Evolutionary conservation across 53 echinoderm and acorn worm species (phyloP).

Genomic region (Holothuria scabra): DNA sequence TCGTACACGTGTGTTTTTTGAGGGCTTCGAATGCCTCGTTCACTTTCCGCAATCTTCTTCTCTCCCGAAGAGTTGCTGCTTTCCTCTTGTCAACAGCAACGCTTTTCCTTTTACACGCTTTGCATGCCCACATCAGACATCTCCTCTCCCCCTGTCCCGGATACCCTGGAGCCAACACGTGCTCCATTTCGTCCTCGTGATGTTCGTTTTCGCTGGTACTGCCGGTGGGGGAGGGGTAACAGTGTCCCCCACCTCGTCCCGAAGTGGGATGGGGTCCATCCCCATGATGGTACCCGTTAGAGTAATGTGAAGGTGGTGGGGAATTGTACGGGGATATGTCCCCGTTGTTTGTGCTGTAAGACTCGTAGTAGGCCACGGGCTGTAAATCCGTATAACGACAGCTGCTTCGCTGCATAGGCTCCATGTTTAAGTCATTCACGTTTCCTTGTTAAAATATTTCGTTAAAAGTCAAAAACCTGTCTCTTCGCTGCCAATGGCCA

Average conservation of each 20-base stretch:
- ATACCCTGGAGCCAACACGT: constrained; percentile 96
- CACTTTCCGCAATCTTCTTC: constrained; percentile 89
- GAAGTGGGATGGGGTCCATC: constrained; percentile 61
- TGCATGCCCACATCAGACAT: constrained; percentile 98
- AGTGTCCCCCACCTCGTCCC: constrained; percentile 72
- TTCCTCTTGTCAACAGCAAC: constrained; percentile 98
- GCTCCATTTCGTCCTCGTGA: constrained; percentile 94
- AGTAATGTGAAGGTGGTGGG: constrained; percentile 77
- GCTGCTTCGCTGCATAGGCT: constrained; percentile 88
- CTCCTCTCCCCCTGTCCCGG: constrained; percentile 93
- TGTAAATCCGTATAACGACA: constrained; percentile 97
- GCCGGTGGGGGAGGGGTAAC: constrained; percentile 74
- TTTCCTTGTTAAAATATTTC: neutral
- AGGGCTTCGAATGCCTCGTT: constrained; percentile 98
- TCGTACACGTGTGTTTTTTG: constrained; percentile 93
- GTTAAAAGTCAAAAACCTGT: too few species aligned
- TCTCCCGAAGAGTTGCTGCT: constrained; percentile 94
- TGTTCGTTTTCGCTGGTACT: constrained; percentile 75
- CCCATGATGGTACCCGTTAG: constrained; percentile 78
- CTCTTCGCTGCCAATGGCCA: too few species aligned
- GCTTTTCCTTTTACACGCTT: constrained; percentile 97
- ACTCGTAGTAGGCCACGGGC: constrained; percentile 90
- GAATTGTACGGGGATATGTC: constrained; percentile 88
- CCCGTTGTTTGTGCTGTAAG: constrained; percentile 76
- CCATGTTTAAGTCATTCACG: constrained; percentile 57